These are phyloP conservation scores for Hydropsyche tenuis DNA, from an alignment of 1,140 invertebrate species.

Conservation along the genomic window DNA sequence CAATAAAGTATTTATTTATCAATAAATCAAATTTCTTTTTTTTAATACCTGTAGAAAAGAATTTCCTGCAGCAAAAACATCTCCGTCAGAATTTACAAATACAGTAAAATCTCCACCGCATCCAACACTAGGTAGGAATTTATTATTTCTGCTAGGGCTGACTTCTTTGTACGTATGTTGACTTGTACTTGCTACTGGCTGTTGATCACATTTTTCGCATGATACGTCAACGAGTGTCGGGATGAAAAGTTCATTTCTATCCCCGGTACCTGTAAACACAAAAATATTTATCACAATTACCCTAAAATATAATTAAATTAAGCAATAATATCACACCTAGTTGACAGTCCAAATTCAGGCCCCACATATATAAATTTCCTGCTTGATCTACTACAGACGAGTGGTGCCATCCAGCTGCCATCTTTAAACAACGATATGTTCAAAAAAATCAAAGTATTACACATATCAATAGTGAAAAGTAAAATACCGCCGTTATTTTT, in stretches of 20 bases:
- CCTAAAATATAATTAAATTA: background rate
- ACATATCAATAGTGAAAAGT: conserved; percentile 5
- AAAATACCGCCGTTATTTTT: conserved; percentile 42
- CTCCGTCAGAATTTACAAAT: conserved; percentile 65
- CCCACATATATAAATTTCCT: conserved; percentile 73
- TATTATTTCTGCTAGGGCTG: conserved; percentile 14
- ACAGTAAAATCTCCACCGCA: conserved; percentile 78
- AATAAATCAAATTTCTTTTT: background rate
- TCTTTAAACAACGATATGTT: conserved; percentile 54
- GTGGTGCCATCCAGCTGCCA: conserved; percentile 74
- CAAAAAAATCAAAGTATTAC: conserved; percentile 3
- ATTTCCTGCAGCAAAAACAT: conserved; percentile 71
- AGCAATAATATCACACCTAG: conserved; percentile 32
- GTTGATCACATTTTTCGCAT: conserved; percentile 34
- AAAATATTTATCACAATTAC: background rate
- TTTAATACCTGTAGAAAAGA: conserved; percentile 55
- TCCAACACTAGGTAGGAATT: conserved; percentile 55
- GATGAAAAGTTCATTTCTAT: conserved; percentile 59
- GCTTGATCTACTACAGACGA: conserved; percentile 69
- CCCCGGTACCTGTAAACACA: conserved; percentile 65
- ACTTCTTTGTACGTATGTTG: conserved; percentile 51
- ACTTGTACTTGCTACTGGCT: conserved; percentile 34
- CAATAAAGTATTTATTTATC: conserved; percentile 6
- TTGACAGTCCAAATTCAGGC: conserved; percentile 74
- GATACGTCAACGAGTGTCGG: conserved; percentile 54